Base-by-base conservation (phyloP, 2,797 vertebrate species). In the Melanogrammus aeglefinus region DNA sequence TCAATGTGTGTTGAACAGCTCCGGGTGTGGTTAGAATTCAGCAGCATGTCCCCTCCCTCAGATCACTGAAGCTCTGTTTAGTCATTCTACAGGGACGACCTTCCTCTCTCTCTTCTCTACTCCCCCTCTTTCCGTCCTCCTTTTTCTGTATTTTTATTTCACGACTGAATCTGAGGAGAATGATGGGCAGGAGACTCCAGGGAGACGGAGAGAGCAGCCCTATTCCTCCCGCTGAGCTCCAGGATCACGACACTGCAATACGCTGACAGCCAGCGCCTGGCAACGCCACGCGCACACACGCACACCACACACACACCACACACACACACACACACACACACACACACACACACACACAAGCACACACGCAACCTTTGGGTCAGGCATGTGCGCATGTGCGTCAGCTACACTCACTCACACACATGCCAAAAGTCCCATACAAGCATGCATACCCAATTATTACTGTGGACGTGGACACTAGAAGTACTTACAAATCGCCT, bases 181-280 rank as follows among this genome's bases (percentile, higher is more conserved):
- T 94, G 94, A 95, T 94, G 94, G 94, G 91, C 94, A 94, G 92
- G 89, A 86, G 90, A 91, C 92, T 93, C 92, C 81, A 83, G 93
- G 91, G 93, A 89, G 83, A 87, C 89, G n/a, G n/a, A 85, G 86
- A 90, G 89, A 85, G 80, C 29, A 79, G 88, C 88, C 90, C 85
- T 91, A 87, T 91, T 89, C 87, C 88, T 89, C 87, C 80, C 83
- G 80, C 78, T 21, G 73, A 87, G 91, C 90, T 91, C 51, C 80
- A 87, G 86, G 88, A 90, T 91, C 88, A 91, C 18, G 87, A 90
- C 90, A 92, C 89, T 86, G 89, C 89, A 86, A 89, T 87, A 82
- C 88, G 88, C 81, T 88, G 86, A 90, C 90, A 91, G 83, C 77
- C 80, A 75, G 77, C 81, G 71, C 38, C 73, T 71, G 51, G 31